Conservation (phyloP, 2,113 vertebrate genomes). For the Syngnathus scovelli region DNA sequence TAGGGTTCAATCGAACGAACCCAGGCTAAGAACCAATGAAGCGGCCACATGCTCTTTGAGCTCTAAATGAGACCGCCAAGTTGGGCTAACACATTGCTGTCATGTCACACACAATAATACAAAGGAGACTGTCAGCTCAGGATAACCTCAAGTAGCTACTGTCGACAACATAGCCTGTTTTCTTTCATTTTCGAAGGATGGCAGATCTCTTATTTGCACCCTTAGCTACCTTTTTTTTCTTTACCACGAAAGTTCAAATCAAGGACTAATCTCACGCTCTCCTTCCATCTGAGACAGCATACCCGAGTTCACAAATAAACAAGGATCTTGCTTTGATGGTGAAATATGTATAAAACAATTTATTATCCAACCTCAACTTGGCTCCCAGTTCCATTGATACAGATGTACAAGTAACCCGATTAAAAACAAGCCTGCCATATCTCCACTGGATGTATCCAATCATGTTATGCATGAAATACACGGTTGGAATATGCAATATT, state of each 20-base stretch:
- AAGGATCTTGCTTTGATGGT: slow-evolving; percentile 20
- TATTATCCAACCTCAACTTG: slow-evolving; percentile 36
- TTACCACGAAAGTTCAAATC: slow-evolving; percentile 20
- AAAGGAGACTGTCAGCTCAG: slow-evolving; percentile 25
- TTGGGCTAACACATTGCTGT: slow-evolving; percentile 29
- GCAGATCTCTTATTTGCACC: not conserved
- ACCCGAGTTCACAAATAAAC: slow-evolving; percentile 25
- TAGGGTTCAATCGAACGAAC: too few relatives aligned
- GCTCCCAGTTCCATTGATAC: slow-evolving; percentile 42
- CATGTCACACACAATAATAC: slow-evolving; percentile 26
- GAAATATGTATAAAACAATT: slow-evolving; percentile 39
- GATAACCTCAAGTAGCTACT: slow-evolving; percentile 15
- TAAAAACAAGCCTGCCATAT: slow-evolving; percentile 42
- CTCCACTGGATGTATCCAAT: slow-evolving; percentile 50
- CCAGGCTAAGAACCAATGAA: not conserved
- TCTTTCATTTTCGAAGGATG: slow-evolving; percentile 5
- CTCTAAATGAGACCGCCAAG: slow-evolving; percentile 31
- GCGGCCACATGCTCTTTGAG: slow-evolving; percentile 24
- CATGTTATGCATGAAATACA: slow-evolving; percentile 47
- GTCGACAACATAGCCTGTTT: slow-evolving; percentile 9
- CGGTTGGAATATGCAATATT: slow-evolving; percentile 33
- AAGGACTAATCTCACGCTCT: slow-evolving; percentile 20
- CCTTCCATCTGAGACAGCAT: slow-evolving; percentile 15
- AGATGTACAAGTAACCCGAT: slow-evolving; percentile 55
- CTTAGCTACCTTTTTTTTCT: slow-evolving; percentile 9